phyloP scores from a whole-genome alignment of 1,140 invertebrate genomes.

The Notospermus geniculatus region DNA sequence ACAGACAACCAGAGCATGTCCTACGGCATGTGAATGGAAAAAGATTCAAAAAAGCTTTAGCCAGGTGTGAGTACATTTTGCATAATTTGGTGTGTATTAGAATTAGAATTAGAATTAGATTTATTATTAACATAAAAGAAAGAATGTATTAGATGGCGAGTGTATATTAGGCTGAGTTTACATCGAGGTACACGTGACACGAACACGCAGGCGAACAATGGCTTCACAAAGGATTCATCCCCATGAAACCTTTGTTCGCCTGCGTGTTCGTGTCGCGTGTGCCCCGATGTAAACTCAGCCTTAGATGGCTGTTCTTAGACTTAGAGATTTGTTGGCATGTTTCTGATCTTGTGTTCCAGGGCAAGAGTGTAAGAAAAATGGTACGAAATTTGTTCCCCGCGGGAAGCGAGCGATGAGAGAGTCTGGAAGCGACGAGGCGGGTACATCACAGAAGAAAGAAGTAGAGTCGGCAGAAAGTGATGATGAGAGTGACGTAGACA shows the following conservation, averaged over 20 bases:
- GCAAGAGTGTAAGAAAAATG: constrained; percentile 35
- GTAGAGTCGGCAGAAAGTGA: constrained; percentile 4
- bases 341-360: constrained; percentile 27
- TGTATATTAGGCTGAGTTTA: no score
- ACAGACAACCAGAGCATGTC: constrained; percentile 34
- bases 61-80: constrained; percentile 34
- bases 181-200: no score
- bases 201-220: no score
- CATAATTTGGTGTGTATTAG: not conserved
- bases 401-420: not conserved
- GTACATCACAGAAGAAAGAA: constrained; percentile 11
- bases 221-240: no score
- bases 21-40: constrained; percentile 41
- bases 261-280: no score
- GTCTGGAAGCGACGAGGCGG: not conserved
- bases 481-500: constrained; percentile 23
- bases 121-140: not conserved
- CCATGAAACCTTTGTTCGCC: no score
- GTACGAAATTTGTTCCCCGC: constrained; percentile 13
- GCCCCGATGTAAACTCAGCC: no score
- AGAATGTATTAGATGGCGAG: no score
- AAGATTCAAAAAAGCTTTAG: constrained; percentile 36
- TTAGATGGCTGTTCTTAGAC: no score
- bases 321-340: no score
- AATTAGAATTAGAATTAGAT: not conserved